Evolutionary conservation across 1,140 invertebrate species (phyloP).

Genomic region (Copidosoma floridanum): DNA sequence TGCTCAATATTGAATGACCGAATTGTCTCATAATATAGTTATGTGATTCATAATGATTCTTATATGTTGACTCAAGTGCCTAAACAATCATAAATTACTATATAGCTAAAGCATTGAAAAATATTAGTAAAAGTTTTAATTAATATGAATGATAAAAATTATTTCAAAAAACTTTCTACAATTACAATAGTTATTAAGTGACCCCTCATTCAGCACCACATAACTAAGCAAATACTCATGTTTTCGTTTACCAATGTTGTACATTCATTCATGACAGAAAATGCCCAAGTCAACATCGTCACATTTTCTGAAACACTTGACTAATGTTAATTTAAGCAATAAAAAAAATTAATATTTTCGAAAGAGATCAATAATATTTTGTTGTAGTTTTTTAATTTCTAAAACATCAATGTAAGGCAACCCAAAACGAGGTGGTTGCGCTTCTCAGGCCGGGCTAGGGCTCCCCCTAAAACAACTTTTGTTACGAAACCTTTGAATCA

Average conservation of each 20-base stretch:
- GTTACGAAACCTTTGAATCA: not conserved
- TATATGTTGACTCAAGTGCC: too few relatives aligned
- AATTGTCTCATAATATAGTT: too few relatives aligned
- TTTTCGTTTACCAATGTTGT: conserved; percentile 5
- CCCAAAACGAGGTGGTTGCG: conserved; percentile 27
- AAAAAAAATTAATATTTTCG: not conserved
- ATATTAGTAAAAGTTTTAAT: too few relatives aligned
- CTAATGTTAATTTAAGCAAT: not conserved
- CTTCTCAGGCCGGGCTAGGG: conserved; percentile 56
- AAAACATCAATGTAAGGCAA: too few relatives aligned
- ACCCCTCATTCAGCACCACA: conserved; percentile 47
- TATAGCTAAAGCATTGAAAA: too few relatives aligned
- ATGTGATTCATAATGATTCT: too few relatives aligned
- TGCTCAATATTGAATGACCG: too few relatives aligned
- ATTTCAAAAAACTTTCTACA: too few relatives aligned
- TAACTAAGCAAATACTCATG: conserved; percentile 5
- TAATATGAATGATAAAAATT: too few relatives aligned
- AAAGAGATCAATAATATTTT: too few relatives aligned
- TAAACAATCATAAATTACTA: too few relatives aligned
- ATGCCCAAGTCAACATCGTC: not conserved
- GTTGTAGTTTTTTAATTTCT: too few relatives aligned
- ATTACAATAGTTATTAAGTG: conserved; percentile 44
- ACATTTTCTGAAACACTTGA: not conserved
- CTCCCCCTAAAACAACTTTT: conserved; percentile 38
- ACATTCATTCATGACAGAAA: not conserved